phyloP scores from a whole-genome alignment of 2,797 vertebrate species.

The Columba guinea region DNA sequence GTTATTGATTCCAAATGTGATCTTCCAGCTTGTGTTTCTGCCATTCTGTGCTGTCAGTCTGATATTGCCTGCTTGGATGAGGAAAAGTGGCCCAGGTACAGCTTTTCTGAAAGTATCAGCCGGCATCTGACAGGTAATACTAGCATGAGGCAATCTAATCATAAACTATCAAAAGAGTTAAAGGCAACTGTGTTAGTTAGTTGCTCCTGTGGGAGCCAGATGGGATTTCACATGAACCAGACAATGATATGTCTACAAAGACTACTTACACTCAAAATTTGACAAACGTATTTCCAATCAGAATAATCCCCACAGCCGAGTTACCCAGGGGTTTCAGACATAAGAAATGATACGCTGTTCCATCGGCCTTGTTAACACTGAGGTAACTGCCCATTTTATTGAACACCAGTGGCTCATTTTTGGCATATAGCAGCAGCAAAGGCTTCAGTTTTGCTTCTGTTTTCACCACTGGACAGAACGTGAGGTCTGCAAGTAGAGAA shows the following conservation, averaged over 20 bases:
- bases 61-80: background rate
- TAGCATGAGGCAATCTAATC: background rate
- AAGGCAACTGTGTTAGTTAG: background rate
- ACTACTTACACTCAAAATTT: background rate
- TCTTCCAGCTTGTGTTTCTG: background rate
- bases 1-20: background rate
- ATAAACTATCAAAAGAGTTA: background rate
- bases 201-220: background rate
- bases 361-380: background rate
- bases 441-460: background rate
- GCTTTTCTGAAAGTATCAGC: background rate
- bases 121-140: background rate
- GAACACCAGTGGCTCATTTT: background rate
- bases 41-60: accelerated
- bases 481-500: background rate
- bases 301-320: background rate
- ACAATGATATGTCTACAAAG: background rate
- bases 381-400: background rate
- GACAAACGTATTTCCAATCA: background rate
- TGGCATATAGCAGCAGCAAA: background rate
- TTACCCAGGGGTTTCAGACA: background rate
- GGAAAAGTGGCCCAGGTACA: background rate
- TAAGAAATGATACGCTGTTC: background rate
- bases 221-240: background rate
- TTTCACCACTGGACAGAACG: background rate